A percentile compares a stretch with the other conserved stretches of the same genome.
Conservation (phyloP, 2,113 vertebrate genomes). For the Baryphthengus martii region DNA sequence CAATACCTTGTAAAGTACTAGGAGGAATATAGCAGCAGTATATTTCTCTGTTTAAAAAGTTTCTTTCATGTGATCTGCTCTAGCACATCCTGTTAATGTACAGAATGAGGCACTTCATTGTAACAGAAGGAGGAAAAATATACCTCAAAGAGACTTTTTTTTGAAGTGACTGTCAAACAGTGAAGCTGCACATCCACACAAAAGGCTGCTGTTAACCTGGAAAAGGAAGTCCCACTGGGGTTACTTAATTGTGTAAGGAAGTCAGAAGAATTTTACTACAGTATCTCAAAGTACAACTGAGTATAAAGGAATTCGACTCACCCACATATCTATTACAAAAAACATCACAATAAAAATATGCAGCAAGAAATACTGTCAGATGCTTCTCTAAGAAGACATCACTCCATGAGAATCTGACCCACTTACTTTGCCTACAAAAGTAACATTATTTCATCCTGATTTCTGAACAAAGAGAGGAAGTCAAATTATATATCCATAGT, state of each 20-base stretch:
- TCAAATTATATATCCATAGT: neutral
- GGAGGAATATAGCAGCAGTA: neutral
- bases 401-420: neutral
- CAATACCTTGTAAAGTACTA: neutral
- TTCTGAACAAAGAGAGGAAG: neutral
- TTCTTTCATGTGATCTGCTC: constrained; percentile 7
- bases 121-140: constrained; percentile 13
- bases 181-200: neutral
- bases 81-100: neutral
- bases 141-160: neutral
- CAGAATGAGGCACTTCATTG: neutral
- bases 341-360: neutral
- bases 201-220: constrained; percentile 18
- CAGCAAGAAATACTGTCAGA: neutral
- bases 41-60: constrained; percentile 15
- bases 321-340: neutral
- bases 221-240: constrained; percentile 17
- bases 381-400: neutral
- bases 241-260: constrained; percentile 17
- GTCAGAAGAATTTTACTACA: neutral
- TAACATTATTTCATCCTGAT: neutral
- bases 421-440: neutral
- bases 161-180: constrained; percentile 11
- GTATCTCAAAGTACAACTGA: neutral
- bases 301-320: neutral